A percentile compares a stretch with the other conserved stretches of the same genome.
Evolutionary conservation across 2,113 vertebrate species (phyloP).

Genomic region (Platysternon megacephalum): DNA sequence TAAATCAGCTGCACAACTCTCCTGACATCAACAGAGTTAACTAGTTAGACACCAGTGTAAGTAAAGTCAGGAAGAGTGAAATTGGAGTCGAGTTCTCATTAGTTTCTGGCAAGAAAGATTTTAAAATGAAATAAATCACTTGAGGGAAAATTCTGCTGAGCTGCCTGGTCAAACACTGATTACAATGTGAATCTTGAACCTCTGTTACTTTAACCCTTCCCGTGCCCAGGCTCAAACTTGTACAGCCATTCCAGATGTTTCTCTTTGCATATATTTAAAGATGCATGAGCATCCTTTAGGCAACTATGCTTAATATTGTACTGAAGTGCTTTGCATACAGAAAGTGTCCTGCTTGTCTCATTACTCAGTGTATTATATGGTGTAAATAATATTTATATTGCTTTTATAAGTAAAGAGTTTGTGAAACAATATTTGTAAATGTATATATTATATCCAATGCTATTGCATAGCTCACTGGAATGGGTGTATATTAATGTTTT

Average conservation of each 20-base stretch:
- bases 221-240: background rate
- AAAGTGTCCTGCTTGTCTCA: background rate
- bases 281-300: background rate
- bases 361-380: background rate
- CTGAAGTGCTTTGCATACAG: background rate
- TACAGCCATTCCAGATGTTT: background rate
- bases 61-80: background rate
- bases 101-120: background rate
- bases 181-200: background rate
- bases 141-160: background rate
- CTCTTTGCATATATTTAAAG: background rate
- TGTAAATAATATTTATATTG: background rate
- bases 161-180: background rate
- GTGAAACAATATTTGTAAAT: background rate
- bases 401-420: background rate
- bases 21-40: rapidly evolving
- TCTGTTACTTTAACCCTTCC: background rate
- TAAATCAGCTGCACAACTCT: background rate
- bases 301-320: background rate
- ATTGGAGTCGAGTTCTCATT: background rate
- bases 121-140: background rate
- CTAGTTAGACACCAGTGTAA: background rate
- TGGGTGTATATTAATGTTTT: background rate
- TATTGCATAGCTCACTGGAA: background rate
- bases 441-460: background rate